Conservation (phyloP, 2,888 invertebrate species). For the Actias luna region DNA sequence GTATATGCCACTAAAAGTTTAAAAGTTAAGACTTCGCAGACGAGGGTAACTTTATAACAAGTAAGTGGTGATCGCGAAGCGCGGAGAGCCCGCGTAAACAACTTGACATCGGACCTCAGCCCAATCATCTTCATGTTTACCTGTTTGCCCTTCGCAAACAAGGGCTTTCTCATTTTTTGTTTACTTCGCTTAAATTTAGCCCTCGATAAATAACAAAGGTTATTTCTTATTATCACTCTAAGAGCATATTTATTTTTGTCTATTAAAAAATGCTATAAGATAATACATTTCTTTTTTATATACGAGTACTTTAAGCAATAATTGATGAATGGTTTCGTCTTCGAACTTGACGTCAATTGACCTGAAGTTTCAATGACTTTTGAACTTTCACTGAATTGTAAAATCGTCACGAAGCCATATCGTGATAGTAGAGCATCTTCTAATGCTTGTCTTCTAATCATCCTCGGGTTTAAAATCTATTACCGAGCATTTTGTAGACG, state of each 20-base stretch:
- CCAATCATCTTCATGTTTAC: conserved; percentile 39
- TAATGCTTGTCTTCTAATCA: too few species aligned
- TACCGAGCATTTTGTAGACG: too few species aligned
- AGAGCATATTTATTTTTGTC: background rate
- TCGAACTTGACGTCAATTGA: too few species aligned
- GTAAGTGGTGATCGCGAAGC: conserved; percentile 24
- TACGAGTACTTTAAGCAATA: too few species aligned
- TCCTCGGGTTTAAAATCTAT: too few species aligned
- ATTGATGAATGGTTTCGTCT: too few species aligned
- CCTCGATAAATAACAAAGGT: conserved; percentile 8
- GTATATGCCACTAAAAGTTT: conserved; percentile 15
- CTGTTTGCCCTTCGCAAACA: conserved; percentile 15
- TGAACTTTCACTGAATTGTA: too few species aligned
- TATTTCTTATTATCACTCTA: background rate
- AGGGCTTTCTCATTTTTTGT: conserved; percentile 11
- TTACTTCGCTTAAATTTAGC: conserved; percentile 10
- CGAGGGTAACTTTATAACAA: conserved; percentile 22
- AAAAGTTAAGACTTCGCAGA: conserved; percentile 13
- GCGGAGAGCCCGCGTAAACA: conserved; percentile 37
- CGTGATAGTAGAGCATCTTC: too few species aligned
- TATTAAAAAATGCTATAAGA: background rate
- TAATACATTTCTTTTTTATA: too few species aligned
- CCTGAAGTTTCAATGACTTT: too few species aligned
- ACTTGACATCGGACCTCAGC: conserved; percentile 39
- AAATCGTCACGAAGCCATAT: too few species aligned